These are phyloP conservation scores for Paralvinella palmiformis DNA, from an alignment of 1,140 invertebrate genomes.

Conservation along the genomic window DNA sequence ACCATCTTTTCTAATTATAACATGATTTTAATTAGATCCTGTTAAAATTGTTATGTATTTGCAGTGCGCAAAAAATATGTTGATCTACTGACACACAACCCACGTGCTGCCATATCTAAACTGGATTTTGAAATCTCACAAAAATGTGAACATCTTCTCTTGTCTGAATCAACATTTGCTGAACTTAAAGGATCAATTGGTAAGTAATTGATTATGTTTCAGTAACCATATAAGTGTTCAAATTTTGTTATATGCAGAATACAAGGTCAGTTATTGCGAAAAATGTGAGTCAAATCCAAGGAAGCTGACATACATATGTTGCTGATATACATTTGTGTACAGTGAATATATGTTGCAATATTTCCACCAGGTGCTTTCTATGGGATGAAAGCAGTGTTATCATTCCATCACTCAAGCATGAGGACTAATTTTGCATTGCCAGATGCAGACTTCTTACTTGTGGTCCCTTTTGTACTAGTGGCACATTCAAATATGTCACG, in stretches of 20 bases:
- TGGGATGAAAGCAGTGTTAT: slow-evolving; percentile 46
- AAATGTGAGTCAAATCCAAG: too few relatives aligned
- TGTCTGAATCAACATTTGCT: slow-evolving; percentile 35
- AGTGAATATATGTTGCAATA: not conserved
- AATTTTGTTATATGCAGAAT: not conserved
- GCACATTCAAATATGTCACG: slow-evolving; percentile 33
- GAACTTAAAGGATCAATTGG: slow-evolving; percentile 40
- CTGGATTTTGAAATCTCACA: slow-evolving; percentile 43
- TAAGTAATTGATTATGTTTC: slow-evolving; percentile 23
- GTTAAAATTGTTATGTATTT: too few relatives aligned
- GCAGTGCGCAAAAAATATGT: slow-evolving; percentile 33
- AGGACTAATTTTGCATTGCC: slow-evolving; percentile 31
- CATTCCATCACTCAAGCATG: slow-evolving; percentile 39
- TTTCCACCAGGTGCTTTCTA: slow-evolving; percentile 38
- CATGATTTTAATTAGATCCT: too few relatives aligned
- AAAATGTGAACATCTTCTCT: slow-evolving; percentile 40
- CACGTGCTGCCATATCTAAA: slow-evolving; percentile 38
- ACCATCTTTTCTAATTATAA: too few relatives aligned
- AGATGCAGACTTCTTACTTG: slow-evolving; percentile 40
- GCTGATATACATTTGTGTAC: too few relatives aligned
- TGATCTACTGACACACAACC: slow-evolving; percentile 36
- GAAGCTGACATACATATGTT: not conserved
- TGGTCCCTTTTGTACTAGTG: slow-evolving; percentile 39
- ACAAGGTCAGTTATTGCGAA: not conserved
- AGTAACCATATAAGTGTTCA: too few relatives aligned